phyloP scores from a whole-genome alignment of 2,888 invertebrate genomes.

The Tuberolachnus salignus region DNA sequence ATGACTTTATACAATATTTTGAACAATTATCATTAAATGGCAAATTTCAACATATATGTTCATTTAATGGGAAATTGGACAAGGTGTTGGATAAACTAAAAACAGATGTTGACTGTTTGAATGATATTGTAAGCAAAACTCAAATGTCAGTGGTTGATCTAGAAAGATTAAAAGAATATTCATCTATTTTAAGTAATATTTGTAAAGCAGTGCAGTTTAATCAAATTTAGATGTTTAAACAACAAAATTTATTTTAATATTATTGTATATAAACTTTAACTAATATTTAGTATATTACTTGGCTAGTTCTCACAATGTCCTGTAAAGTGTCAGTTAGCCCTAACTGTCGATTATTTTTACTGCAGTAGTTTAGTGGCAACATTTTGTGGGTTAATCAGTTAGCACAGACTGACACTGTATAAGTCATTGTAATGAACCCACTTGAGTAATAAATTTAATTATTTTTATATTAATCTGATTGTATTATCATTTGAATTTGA shows the following conservation, averaged over 20 bases:
- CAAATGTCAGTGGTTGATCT: slow-evolving; percentile 2
- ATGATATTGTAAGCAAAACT: slow-evolving; percentile 2
- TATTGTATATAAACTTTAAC: not conserved
- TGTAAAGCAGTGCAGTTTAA: not conserved
- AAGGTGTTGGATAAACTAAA: slow-evolving; percentile 28
- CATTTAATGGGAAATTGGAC: not conserved
- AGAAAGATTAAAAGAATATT: slow-evolving; percentile 20
- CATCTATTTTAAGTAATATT: slow-evolving; percentile 30
- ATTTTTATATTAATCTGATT: too few relatives aligned
- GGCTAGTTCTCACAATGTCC: too few relatives aligned
- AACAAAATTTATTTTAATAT: not conserved
- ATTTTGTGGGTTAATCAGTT: too few relatives aligned
- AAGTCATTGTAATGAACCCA: too few relatives aligned
- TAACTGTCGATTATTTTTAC: too few relatives aligned
- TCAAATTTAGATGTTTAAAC: not conserved
- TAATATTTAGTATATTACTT: not conserved
- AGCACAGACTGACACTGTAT: too few relatives aligned
- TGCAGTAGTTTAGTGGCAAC: too few relatives aligned
- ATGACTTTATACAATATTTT: slow-evolving; percentile 9
- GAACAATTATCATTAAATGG: slow-evolving; percentile 4
- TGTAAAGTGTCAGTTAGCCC: too few relatives aligned
- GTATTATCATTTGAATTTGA: too few relatives aligned
- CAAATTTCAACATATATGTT: slow-evolving; percentile 32
- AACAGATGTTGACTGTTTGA: slow-evolving; percentile 27
- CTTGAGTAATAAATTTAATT: too few relatives aligned